Evolutionary conservation across 35 echinoderm and acorn worm genomes (phyloP).

Genomic region (Ophioderma brevispina): DNA sequence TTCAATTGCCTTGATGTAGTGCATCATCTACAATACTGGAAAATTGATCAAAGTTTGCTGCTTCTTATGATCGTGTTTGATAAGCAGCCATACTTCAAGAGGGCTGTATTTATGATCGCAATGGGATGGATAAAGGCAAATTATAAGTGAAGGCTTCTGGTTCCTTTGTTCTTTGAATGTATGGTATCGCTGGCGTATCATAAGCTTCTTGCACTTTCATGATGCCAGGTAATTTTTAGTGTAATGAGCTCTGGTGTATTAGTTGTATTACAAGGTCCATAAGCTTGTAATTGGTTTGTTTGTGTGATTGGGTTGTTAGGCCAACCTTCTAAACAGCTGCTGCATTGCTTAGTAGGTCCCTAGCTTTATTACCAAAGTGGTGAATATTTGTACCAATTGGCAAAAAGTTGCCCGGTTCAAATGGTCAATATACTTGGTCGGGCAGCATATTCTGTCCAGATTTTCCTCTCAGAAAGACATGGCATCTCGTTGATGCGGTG

Average conservation of each 20-base stretch:
- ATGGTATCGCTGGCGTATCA: not conserved
- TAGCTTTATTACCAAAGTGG: not conserved
- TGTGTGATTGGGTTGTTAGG: too few relatives aligned
- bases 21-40: slow-evolving; percentile 35
- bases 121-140: not conserved
- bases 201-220: not conserved
- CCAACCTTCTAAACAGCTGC: too few relatives aligned
- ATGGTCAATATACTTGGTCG: slow-evolving; percentile 5
- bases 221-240: not conserved
- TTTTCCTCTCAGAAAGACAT: not conserved
- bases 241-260: too few relatives aligned
- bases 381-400: not conserved
- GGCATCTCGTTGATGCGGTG: not conserved
- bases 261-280: too few relatives aligned
- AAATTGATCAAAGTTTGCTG: not conserved
- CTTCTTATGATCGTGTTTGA: not conserved
- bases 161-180: not conserved
- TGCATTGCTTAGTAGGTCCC: too few relatives aligned
- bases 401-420: not conserved
- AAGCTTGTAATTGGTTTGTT: too few relatives aligned
- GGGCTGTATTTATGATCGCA: not conserved
- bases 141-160: not conserved
- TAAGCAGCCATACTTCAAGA: not conserved
- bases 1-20: not conserved
- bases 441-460: slow-evolving; percentile 8